Evolutionary conservation across 1,140 invertebrate genomes (phyloP).

Genomic region (Drosophila tristis): DNA sequence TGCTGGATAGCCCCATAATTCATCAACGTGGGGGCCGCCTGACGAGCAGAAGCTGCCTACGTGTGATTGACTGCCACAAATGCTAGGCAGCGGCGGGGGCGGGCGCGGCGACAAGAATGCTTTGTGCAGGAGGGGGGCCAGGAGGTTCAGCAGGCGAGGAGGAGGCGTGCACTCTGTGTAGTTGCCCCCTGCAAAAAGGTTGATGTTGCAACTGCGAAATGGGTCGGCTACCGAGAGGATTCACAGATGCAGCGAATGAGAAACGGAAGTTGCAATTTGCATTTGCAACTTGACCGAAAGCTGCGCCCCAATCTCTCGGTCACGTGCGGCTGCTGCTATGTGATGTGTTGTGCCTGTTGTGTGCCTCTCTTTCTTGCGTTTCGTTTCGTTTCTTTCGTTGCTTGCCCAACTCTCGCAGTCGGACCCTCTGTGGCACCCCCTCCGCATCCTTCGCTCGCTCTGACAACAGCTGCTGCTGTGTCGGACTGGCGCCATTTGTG

Average conservation of each 20-base stretch:
- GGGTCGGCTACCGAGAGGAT: conserved; percentile 11
- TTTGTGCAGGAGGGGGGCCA: not conserved
- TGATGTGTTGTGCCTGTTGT: conserved; percentile 16
- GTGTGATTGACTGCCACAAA: conserved; percentile 62
- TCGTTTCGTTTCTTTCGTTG: not conserved
- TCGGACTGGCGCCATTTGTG: conserved; percentile 69
- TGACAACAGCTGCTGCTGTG: conserved; percentile 32
- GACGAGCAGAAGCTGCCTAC: conserved; percentile 57
- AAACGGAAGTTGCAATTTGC: conserved; percentile 78
- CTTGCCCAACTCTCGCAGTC: conserved; percentile 8
- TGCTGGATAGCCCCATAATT: conserved; percentile 28
- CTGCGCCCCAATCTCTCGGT: conserved; percentile 47
- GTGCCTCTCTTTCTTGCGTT: not conserved
- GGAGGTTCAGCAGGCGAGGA: not conserved
- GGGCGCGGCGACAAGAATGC: too few relatives aligned
- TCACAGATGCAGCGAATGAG: not conserved
- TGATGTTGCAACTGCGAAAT: conserved; percentile 32
- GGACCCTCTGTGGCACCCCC: not conserved
- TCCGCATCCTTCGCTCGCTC: not conserved
- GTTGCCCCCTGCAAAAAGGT: conserved; percentile 15
- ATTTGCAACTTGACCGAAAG: conserved; percentile 77
- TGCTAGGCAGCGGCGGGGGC: too few relatives aligned
- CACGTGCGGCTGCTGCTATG: conserved; percentile 47
- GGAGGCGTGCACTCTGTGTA: not conserved
- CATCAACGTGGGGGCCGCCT: conserved; percentile 38